Base-by-base conservation (phyloP, 2,113 vertebrate genomes). In the Cricetomys ansorgei region DNA sequence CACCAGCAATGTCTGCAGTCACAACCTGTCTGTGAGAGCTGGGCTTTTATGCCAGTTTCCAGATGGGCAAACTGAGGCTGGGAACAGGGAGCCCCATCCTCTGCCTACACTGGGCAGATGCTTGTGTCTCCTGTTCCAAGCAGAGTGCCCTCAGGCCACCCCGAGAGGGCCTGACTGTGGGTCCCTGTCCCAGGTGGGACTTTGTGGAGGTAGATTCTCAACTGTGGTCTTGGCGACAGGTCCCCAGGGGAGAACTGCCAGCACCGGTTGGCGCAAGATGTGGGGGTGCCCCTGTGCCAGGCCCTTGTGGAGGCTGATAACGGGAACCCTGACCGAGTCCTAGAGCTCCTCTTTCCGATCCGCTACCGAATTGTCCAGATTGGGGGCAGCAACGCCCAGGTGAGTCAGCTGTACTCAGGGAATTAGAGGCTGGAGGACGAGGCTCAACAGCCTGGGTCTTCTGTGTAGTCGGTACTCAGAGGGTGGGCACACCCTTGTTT, bases 371-470 rank as follows among this genome's bases (percentile, higher is more conserved):
- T 99, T 0, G 77, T 98, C 2, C 73, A 96, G 19, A 92, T 99
- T 1, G 99, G 99, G 64, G 99, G 99, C 97, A 99, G 99, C 70
- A 99, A 99, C 2, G 99, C 99, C 50, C 99, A 99, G 99, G 99
- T 99, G 97, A 98, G 92, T 8, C 50, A 57, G 5, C 45, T 45
- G 31, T 4, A 13, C 27, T 21, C 4, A 85, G 83, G 45, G 31
- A 50, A 19, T 17, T 62, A 65, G 29, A 34, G 9, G 81, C 17
- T 67, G 83, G 29, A 21, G 29, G 6, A 17, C 37, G 1, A 0
- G 23, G 29, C 23, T 19, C 1, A 9, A 31, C 64, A 69, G 81
- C 40, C 40, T 8, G 13, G 85, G 70, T 89, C 80, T 55, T 62
- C 29, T 1, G 0, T 1, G 59, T 25, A 0, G 12, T 1, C 4